Evolutionary conservation across 2,888 invertebrate genomes (phyloP).

Genomic region (Argyra leucocephala): DNA sequence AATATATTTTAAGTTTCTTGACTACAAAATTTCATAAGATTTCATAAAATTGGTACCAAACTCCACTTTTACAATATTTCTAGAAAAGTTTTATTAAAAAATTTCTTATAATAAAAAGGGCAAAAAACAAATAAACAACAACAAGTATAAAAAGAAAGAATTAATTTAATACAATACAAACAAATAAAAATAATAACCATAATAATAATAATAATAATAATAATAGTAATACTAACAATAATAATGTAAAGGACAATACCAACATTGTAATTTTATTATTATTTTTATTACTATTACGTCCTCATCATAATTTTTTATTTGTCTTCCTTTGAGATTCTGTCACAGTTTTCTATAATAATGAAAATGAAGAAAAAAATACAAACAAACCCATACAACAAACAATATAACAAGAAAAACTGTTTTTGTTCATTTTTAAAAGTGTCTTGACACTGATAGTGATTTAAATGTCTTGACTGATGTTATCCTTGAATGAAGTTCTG

Average conservation of each 20-base stretch:
- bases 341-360: too few relatives aligned
- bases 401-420: too few relatives aligned
- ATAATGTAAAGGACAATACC: constrained; percentile 2
- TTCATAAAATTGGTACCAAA: not conserved
- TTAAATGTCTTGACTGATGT: constrained; percentile 6
- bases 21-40: not conserved
- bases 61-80: not conserved
- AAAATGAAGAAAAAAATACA: too few relatives aligned
- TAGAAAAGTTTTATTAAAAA: too few relatives aligned
- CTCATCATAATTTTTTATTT: not conserved
- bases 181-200: not conserved
- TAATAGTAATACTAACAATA: too few relatives aligned
- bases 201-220: not conserved
- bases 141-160: too few relatives aligned
- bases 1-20: not conserved
- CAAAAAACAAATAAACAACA: not conserved
- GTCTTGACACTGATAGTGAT: constrained; percentile 1
- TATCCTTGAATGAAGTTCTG: not conserved
- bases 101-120: not conserved
- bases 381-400: too few relatives aligned
- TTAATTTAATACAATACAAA: not conserved
- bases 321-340: not conserved
- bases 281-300: not conserved
- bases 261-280: constrained; percentile 6
- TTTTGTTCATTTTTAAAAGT: not conserved